Evolutionary conservation across 2,797 vertebrate genomes (phyloP), one percentile per base, ranked within the genome.

Genomic region (Peromyscus melanophrys): DNA sequence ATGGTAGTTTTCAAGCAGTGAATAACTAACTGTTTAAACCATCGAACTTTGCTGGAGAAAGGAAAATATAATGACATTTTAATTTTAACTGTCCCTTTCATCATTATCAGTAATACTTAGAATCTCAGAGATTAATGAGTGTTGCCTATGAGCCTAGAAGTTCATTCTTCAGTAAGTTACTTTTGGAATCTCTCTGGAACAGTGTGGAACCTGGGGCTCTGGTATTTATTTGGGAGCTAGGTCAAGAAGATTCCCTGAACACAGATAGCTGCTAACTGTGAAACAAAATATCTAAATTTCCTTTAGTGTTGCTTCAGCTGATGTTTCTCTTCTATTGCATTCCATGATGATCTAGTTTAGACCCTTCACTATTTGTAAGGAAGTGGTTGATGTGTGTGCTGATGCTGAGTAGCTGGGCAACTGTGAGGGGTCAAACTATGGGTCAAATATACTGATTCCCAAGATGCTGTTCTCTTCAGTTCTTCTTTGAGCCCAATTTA

Each of bases 111-210:
- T 57, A 71, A 31, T 59, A 8, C 12, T 81, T 78, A 91, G 19
- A 89, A 89, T 80, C 43, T 92, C 52, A 90, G 73, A 93, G 95
- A 88, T 95, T 59, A 89, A 80, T 67, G 63, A 52, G 73, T 78
- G 71, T 75, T 91, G n/a, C 13, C 34, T 75, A 1, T 78, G 31
- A 29, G 65, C 65, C 4, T 73, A 63, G 11, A 25, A 29, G 29
- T 71, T 14, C 23, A 86, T 73, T 67, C 31, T n/a, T 75, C 29
- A 67, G 52, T 16, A 89, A 88, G 57, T 71, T 34, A 49, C 21
- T 86, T 80, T 80, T 59, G 13, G 27, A 11, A 1, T 23, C 52
- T 21, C 4, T 81, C 5, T 34, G n/a, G 67, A 25, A 49, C 16
- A 43, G 3, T 82, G 69, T 73, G 40, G 10, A 87, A 25, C n/a